A percentile compares a stretch with the other conserved stretches of the same genome.
These are phyloP conservation scores for Noctua fimbriata DNA, from an alignment of 2,888 invertebrate genomes.

Conservation along the genomic window DNA sequence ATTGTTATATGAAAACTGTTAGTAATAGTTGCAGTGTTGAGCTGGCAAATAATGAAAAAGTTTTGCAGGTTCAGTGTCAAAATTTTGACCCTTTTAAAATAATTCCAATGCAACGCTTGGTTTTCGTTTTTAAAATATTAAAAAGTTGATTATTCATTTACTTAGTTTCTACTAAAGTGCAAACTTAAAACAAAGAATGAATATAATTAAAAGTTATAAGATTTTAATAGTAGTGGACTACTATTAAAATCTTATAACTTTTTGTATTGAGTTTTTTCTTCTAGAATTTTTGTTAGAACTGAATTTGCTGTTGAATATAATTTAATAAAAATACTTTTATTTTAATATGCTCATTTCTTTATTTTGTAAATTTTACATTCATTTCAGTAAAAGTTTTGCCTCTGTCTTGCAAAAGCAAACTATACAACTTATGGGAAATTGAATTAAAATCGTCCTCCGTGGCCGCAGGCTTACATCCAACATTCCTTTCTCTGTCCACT, in stretches of 20 bases:
- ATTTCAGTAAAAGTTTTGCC: background rate
- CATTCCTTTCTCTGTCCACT: constrained; percentile 27
- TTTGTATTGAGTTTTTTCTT: background rate
- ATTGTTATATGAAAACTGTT: background rate
- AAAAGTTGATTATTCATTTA: background rate
- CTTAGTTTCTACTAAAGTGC: background rate
- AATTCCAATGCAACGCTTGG: too few species aligned
- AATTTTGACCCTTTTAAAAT: background rate
- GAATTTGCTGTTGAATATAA: background rate
- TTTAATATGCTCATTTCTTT: background rate
- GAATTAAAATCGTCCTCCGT: constrained; percentile 37
- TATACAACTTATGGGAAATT: constrained; percentile 2
- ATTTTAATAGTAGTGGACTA: background rate
- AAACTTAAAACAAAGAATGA: background rate
- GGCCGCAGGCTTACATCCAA: constrained; percentile 17
- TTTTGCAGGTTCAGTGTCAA: background rate
- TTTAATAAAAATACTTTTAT: background rate
- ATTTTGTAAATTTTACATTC: too few species aligned
- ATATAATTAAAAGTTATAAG: background rate
- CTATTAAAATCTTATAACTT: too few species aligned
- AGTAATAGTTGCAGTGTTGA: background rate
- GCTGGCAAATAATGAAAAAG: background rate
- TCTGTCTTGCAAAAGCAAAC: background rate
- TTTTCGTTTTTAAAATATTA: background rate
- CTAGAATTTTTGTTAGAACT: background rate